Conservation (phyloP, 2,888 invertebrate species). For the Cryptocephalus moraei region DNA sequence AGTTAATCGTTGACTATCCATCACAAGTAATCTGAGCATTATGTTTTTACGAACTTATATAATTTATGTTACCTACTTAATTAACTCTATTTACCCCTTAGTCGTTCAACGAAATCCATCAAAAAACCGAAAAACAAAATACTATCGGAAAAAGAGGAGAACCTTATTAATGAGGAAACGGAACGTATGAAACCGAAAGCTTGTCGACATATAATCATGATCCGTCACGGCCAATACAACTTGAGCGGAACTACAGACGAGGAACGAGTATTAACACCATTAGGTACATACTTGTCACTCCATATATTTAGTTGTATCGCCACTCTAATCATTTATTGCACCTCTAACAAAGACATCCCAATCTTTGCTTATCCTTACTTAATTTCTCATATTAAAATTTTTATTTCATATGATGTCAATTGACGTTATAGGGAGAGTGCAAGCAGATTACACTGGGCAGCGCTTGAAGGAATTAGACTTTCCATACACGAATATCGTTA, state of each 20-base stretch:
- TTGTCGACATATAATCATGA: conserved; percentile 74
- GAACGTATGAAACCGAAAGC: conserved; percentile 53
- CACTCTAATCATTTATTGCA: too few relatives aligned
- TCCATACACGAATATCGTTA: conserved; percentile 69
- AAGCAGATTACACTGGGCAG: conserved; percentile 78
- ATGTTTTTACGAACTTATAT: too few relatives aligned
- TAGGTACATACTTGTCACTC: conserved; percentile 46
- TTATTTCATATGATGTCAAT: neutral
- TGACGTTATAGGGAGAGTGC: conserved; percentile 57
- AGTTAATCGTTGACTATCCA: too few relatives aligned
- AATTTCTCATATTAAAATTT: too few relatives aligned
- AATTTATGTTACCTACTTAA: neutral
- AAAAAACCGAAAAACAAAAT: conserved; percentile 47
- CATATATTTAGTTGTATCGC: neutral
- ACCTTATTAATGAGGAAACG: conserved; percentile 54
- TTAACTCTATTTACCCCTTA: conserved; percentile 26
- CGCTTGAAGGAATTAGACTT: conserved; percentile 67
- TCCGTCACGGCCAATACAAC: conserved; percentile 93
- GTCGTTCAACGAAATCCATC: conserved; percentile 64
- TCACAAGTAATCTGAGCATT: too few relatives aligned
- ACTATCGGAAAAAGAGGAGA: conserved; percentile 47
- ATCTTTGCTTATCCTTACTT: too few relatives aligned
- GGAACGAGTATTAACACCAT: conserved; percentile 65
- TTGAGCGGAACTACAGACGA: conserved; percentile 59
- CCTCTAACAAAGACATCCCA: neutral